Evolutionary conservation across 2,797 vertebrate genomes (phyloP).

Genomic region (Xenopus petersii): DNA sequence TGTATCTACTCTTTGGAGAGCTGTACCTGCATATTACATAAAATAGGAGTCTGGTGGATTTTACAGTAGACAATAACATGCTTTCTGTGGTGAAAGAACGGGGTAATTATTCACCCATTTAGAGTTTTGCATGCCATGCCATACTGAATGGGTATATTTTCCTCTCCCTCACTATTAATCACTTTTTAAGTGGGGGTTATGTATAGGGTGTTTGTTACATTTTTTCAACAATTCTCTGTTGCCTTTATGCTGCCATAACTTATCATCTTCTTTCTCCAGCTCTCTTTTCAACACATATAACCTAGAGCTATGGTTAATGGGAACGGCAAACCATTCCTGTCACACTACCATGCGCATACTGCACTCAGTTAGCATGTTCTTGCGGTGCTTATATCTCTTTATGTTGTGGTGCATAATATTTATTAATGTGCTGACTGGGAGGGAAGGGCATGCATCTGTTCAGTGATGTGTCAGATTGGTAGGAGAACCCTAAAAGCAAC

Average conservation of each 20-base stretch:
- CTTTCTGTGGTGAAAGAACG: slow-evolving; percentile 1
- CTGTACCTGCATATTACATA: no score
- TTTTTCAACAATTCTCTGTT: slow-evolving; percentile 1
- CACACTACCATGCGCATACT: slow-evolving; percentile 18
- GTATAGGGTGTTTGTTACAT: slow-evolving; percentile 8
- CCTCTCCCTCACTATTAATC: not conserved
- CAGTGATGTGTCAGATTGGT: not conserved
- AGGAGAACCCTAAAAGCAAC: not conserved
- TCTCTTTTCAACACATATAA: not conserved
- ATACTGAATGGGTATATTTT: slow-evolving; percentile 19
- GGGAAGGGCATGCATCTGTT: slow-evolving; percentile 7
- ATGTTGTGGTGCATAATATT: slow-evolving; percentile 26
- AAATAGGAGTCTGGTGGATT: slow-evolving; percentile 11
- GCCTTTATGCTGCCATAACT: not conserved
- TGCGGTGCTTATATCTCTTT: slow-evolving; percentile 24
- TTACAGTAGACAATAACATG: slow-evolving; percentile 5
- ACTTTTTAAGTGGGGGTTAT: not conserved
- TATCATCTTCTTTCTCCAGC: not conserved
- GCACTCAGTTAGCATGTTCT: slow-evolving; percentile 41
- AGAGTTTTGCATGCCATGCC: slow-evolving; percentile 9
- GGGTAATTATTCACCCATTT: slow-evolving; percentile 12
- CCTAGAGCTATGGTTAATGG: slow-evolving; percentile 6
- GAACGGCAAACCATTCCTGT: not conserved
- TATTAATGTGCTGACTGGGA: slow-evolving; percentile 19
- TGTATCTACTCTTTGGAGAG: not conserved